A percentile compares a stretch with the other conserved stretches of the same genome.
These are phyloP conservation scores for Drosophila nikananu DNA, from an alignment of 1,140 invertebrate species.

Conservation along the genomic window DNA sequence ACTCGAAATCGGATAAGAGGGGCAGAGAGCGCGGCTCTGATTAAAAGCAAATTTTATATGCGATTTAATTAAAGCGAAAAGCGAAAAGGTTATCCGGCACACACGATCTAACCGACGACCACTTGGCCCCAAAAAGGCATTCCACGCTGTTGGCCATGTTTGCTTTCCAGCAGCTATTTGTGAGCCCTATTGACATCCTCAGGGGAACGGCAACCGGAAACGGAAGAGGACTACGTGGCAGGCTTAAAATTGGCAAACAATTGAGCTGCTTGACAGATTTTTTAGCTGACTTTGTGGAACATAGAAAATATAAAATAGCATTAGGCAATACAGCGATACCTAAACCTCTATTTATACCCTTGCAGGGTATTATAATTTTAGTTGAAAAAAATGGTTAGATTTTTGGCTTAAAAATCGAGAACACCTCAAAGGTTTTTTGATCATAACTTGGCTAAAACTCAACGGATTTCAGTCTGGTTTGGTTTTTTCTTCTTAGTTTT, in stretches of 20 bases:
- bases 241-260: slow-evolving; percentile 1
- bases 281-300: not conserved
- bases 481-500: too few species aligned
- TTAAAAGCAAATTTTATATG: slow-evolving; percentile 44
- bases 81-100: slow-evolving; percentile 34
- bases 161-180: not conserved
- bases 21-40: slow-evolving; percentile 34
- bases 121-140: slow-evolving; percentile 45
- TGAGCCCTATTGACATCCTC: slow-evolving; percentile 3
- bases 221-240: not conserved
- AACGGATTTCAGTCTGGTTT: too few species aligned
- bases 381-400: too few species aligned
- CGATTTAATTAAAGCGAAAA: slow-evolving; percentile 43
- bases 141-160: slow-evolving; percentile 20
- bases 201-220: not conserved
- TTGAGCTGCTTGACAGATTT: not conserved
- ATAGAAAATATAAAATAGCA: not conserved
- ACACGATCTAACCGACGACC: slow-evolving; percentile 29
- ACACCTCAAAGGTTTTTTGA: too few species aligned
- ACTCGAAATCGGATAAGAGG: slow-evolving; percentile 49
- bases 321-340: not conserved
- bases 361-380: too few species aligned
- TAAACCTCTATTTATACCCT: too few species aligned
- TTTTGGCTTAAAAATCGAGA: too few species aligned
- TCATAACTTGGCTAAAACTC: too few species aligned